A percentile compares a stretch with the other conserved stretches of the same genome.
Evolutionary conservation across 2,797 vertebrate species (phyloP).

Genomic region (Phataginus tricuspis): DNA sequence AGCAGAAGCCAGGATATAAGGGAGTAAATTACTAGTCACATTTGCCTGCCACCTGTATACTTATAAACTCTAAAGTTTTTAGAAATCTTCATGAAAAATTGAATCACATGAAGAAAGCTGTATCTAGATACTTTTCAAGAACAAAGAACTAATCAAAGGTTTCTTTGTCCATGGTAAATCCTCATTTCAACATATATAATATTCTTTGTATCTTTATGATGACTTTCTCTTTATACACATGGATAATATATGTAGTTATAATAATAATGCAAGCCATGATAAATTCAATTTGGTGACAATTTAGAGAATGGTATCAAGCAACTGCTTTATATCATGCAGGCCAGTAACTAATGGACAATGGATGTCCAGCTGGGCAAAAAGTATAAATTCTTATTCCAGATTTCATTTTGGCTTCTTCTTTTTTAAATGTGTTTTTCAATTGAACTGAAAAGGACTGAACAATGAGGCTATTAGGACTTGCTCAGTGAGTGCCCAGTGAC

Average conservation of each 20-base stretch:
- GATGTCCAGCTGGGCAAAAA: neutral
- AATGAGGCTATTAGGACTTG: neutral
- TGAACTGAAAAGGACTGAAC: neutral
- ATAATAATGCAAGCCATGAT: neutral
- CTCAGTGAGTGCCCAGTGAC: neutral
- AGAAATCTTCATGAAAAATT: neutral
- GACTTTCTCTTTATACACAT: neutral
- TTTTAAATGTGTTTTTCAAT: neutral
- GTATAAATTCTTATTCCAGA: neutral
- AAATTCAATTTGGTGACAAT: constrained; percentile 32
- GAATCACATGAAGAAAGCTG: neutral
- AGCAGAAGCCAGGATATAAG: neutral
- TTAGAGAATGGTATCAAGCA: neutral
- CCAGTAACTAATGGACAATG: constrained; percentile 3
- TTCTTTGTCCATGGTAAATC: neutral
- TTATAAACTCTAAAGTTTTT: neutral
- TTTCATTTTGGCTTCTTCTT: neutral
- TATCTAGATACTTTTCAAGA: neutral
- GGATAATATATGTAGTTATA: neutral
- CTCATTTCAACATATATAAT: neutral
- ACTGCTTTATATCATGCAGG: constrained; percentile 8
- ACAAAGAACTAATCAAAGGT: neutral
- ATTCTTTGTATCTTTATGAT: neutral
- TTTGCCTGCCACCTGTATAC: neutral
- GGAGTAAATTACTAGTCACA: neutral